Conservation (phyloP, 2,888 invertebrate genomes). For the Eupithecia inturbata region DNA sequence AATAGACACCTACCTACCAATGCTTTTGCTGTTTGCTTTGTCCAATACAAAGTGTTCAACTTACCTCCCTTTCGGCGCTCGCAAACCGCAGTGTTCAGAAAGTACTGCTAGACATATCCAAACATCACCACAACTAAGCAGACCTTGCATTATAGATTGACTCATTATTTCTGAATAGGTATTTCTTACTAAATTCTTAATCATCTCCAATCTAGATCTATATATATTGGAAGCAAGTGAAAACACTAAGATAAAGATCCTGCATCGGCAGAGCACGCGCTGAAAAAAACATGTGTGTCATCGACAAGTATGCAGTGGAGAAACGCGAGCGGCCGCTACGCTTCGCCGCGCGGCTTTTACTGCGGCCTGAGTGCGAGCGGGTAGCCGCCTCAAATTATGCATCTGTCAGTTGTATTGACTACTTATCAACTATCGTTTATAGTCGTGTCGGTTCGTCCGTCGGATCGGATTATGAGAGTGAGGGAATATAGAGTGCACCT, state of each 20-base stretch:
- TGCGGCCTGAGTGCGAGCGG: slow-evolving; percentile 46
- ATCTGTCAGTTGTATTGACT: neutral
- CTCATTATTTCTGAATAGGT: neutral
- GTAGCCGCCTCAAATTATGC: slow-evolving; percentile 4
- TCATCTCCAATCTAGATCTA: neutral
- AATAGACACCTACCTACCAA: too few species aligned
- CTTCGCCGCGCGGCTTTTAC: slow-evolving; percentile 68
- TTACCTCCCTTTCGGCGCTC: neutral
- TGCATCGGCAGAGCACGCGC: slow-evolving; percentile 45
- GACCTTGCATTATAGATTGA: neutral
- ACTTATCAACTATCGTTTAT: neutral
- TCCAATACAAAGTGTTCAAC: neutral
- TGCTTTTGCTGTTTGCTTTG: neutral
- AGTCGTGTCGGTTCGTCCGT: neutral
- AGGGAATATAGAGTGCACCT: too few species aligned
- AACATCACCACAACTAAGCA: neutral
- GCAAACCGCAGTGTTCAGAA: neutral
- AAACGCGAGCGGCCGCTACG: slow-evolving; percentile 72
- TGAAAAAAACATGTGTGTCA: slow-evolving; percentile 78
- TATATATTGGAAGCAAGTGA: slow-evolving; percentile 18
- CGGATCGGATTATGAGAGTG: neutral
- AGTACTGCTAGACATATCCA: neutral
- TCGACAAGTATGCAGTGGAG: slow-evolving; percentile 77
- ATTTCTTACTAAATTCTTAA: neutral
- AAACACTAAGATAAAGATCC: slow-evolving; percentile 50